Evolutionary conservation across 2,888 invertebrate species (phyloP).

Genomic region (Zootermopsis nevadensis): DNA sequence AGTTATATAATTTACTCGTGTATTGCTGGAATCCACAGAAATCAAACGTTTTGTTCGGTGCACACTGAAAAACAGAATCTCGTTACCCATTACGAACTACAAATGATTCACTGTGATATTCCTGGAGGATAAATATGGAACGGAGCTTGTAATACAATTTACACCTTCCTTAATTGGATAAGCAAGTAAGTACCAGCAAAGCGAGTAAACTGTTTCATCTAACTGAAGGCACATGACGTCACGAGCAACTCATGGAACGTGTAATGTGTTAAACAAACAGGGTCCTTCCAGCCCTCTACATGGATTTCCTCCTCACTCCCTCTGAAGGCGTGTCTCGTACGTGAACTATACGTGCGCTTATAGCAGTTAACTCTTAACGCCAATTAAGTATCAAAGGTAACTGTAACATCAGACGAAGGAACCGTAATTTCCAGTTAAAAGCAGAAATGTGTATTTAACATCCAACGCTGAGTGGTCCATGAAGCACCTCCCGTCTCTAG

Average conservation of each 20-base stretch:
- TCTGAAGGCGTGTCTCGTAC: neutral
- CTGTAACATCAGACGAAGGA: neutral
- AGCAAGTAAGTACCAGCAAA: neutral
- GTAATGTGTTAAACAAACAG: conserved; percentile 20
- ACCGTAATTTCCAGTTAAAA: conserved; percentile 1
- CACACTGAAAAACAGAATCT: too few species aligned
- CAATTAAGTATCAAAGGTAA: conserved; percentile 16
- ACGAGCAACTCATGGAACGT: neutral
- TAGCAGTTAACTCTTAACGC: conserved; percentile 1
- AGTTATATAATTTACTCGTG: too few species aligned
- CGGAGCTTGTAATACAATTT: neutral
- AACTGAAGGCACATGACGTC: too few species aligned
- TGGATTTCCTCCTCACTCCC: neutral
- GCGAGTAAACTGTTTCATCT: neutral
- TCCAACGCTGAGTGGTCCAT: neutral
- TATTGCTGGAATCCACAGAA: too few species aligned
- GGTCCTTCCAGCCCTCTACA: neutral
- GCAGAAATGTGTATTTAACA: neutral
- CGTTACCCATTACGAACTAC: too few species aligned
- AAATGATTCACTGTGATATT: too few species aligned
- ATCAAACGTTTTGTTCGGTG: too few species aligned
- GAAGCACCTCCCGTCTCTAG: neutral
- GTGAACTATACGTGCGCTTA: neutral
- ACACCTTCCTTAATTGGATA: neutral
- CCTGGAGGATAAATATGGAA: neutral